Evolutionary conservation across 1,140 invertebrate species (phyloP).

Genomic region (Drosophila truncata): DNA sequence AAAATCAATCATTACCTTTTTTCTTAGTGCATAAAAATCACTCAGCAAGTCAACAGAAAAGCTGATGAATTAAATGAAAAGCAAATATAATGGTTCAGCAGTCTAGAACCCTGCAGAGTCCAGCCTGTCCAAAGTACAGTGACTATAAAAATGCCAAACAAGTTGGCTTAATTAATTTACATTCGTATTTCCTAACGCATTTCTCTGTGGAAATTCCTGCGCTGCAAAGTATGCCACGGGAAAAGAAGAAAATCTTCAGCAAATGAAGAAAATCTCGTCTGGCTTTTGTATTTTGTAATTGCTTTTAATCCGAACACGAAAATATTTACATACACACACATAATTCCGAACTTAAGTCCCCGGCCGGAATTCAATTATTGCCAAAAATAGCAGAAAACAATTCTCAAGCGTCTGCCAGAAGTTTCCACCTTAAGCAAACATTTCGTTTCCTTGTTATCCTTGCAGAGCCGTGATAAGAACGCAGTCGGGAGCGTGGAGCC

Average conservation of each 20-base stretch:
- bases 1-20: not conserved
- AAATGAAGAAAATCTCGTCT: constrained; percentile 20
- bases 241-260: constrained; percentile 9
- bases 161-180: constrained; percentile 56
- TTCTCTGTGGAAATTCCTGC: constrained; percentile 3
- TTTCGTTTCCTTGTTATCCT: constrained; percentile 43
- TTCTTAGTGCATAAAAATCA: not conserved
- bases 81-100: constrained; percentile 36
- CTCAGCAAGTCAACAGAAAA: constrained; percentile 49
- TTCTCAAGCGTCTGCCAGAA: constrained; percentile 31
- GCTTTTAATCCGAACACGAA: constrained; percentile 39
- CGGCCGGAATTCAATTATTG: constrained; percentile 59
- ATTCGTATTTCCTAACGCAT: not conserved
- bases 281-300: constrained; percentile 52
- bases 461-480: constrained; percentile 57
- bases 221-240: constrained; percentile 41
- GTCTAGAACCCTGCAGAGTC: not conserved
- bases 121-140: constrained; percentile 2
- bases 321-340: constrained; percentile 20
- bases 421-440: constrained; percentile 39
- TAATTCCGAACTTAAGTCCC: constrained; percentile 38
- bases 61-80: constrained; percentile 55
- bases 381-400: constrained; percentile 59
- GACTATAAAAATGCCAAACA: constrained; percentile 28
- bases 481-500: constrained; percentile 21